phyloP scores from a whole-genome alignment of 2,888 invertebrate species.

The Metacarcinus magister region DNA sequence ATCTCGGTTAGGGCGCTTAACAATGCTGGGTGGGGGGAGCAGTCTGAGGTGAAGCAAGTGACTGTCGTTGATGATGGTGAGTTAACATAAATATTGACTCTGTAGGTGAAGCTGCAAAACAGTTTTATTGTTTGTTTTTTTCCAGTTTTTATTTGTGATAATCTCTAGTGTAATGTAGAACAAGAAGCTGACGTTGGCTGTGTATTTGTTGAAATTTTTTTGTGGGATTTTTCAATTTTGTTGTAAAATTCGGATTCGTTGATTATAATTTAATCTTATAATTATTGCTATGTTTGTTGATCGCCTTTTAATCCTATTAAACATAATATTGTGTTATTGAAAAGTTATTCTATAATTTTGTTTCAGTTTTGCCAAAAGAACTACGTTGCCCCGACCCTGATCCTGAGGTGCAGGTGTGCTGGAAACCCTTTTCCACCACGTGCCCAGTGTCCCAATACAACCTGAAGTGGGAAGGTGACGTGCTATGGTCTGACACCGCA shows the following conservation, averaged over 20 bases:
- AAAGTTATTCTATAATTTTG: background rate
- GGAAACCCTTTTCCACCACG: background rate
- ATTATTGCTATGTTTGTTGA: too few species aligned
- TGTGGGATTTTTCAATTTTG: too few species aligned
- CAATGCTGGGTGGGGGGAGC: background rate
- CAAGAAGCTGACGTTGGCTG: too few species aligned
- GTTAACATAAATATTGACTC: background rate
- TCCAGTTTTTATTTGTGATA: background rate
- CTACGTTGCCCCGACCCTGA: background rate
- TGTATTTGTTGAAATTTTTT: too few species aligned
- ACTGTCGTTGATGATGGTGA: background rate
- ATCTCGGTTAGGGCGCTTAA: background rate
- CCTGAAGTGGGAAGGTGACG: background rate
- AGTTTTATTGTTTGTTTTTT: background rate
- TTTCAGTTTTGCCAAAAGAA: background rate
- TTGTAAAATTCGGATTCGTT: too few species aligned
- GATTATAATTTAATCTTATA: too few species aligned
- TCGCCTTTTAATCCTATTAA: too few species aligned
- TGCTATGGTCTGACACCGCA: background rate
- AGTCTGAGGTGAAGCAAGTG: background rate
- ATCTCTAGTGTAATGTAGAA: background rate
- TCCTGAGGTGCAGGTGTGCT: background rate
- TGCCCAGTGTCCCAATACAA: constrained; percentile 22
- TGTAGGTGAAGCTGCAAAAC: background rate
- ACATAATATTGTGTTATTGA: background rate